Evolutionary conservation across 2,888 invertebrate genomes (phyloP).

Genomic region (Mechanitis messenoides): DNA sequence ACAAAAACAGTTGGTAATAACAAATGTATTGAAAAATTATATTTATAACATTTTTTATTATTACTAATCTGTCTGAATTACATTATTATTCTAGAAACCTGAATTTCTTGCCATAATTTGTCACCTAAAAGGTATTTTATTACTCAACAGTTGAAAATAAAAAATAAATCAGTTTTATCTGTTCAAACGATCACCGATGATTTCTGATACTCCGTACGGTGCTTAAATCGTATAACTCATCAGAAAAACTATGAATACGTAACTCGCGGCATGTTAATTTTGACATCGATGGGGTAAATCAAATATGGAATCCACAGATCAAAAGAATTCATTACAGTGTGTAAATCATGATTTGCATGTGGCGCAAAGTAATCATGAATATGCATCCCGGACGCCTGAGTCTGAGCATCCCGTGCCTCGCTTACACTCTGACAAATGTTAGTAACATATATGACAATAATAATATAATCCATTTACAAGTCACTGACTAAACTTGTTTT

Average conservation of each 20-base stretch:
- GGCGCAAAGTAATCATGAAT: slow-evolving; percentile 70
- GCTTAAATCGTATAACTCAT: slow-evolving; percentile 5
- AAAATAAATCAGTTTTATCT: too few species aligned
- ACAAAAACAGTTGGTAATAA: not conserved
- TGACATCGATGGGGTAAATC: slow-evolving; percentile 73
- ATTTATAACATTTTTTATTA: too few species aligned
- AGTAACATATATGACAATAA: too few species aligned
- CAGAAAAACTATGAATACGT: slow-evolving; percentile 70
- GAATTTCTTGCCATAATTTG: too few species aligned
- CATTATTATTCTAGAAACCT: too few species aligned
- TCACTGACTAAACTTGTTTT: too few species aligned
- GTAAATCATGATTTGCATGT: slow-evolving; percentile 76
- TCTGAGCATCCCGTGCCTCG: slow-evolving; percentile 64
- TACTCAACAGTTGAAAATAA: too few species aligned
- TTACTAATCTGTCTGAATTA: too few species aligned
- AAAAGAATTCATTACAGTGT: slow-evolving; percentile 77
- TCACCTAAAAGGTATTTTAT: too few species aligned
- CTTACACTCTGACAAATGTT: slow-evolving; percentile 32
- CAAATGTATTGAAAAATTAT: too few species aligned
- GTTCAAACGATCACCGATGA: slow-evolving; percentile 4
- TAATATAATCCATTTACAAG: too few species aligned
- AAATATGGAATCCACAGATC: slow-evolving; percentile 76
- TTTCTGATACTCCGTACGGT: slow-evolving; percentile 24
- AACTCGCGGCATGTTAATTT: slow-evolving; percentile 64
- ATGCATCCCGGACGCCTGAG: slow-evolving; percentile 67